Base-by-base conservation (phyloP, 2,113 vertebrate genomes). In the Mus spicilegus region DNA sequence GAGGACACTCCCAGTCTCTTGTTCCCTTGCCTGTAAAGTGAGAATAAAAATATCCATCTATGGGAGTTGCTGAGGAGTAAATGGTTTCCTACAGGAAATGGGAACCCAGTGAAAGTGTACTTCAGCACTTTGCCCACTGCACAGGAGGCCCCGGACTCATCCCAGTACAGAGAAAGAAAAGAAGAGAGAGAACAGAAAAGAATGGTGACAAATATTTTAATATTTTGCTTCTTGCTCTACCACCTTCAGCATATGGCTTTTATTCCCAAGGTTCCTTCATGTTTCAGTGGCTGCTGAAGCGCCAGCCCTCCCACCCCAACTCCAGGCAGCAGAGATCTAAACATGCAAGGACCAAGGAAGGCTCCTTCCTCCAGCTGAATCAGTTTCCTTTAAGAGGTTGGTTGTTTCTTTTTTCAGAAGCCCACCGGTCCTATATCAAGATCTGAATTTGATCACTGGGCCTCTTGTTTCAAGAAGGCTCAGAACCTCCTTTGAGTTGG, bases 261-360 rank as follows among this genome's bases (percentile, higher is more conserved):
- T 77, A n/a, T 51, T 84, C 56, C 86, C n/a, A 65, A 92, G 80
- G 61, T 73, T 73, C 63, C 80, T 28, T 88, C 42, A 20, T 17
- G 2, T 49, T 86, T 54, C 91, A 93, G 33, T 85, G 26, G 81
- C 46, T 94, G 81, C 81, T 67, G 46, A 36, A 67, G 70, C 13
- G 73, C 95, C 91, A 92, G 76, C 65, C 77, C 76, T 91, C 54
- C 28, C 33, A 87, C 42, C n/a, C 7, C 76, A 93, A 80, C 5
- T 46, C 56, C 49, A 39, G 46, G 73, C 4, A 77, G 70, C 42
- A 67, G 65, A 88, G 73, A 94, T 89, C 58, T 19, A 51, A 58
- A 58, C 82, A 82, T 3, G 2, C 26, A 36, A 91, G 10, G 56
- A 85, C 46, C 13, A 72, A 92, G 58, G 0, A 72, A 92, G 58